These are phyloP conservation scores for Phragmatobia fuliginosa DNA, from an alignment of 2,888 invertebrate species.

Conservation along the genomic window DNA sequence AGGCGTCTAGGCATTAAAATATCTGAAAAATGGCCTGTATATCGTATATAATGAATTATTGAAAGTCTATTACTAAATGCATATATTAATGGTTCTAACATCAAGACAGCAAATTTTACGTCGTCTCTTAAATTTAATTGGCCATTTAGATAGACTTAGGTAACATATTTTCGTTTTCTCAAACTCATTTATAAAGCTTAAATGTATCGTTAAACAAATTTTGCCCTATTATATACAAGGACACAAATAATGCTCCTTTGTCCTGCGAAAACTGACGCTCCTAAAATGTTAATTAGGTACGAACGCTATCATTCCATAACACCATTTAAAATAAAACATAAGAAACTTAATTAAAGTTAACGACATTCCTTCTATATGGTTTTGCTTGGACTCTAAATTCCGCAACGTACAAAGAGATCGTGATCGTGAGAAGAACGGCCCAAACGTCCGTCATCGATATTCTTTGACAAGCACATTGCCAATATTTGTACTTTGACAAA, in stretches of 20 bases:
- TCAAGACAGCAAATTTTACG: too few relatives aligned
- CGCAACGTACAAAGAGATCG: neutral
- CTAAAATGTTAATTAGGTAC: neutral
- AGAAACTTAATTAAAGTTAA: neutral
- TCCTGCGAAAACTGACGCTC: neutral
- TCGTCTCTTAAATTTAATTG: too few relatives aligned
- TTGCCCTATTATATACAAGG: neutral
- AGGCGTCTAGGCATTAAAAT: too few relatives aligned
- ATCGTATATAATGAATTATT: too few relatives aligned
- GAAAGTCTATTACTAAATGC: too few relatives aligned
- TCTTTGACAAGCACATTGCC: neutral
- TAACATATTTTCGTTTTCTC: too few relatives aligned
- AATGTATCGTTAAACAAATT: neutral
- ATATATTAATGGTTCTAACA: too few relatives aligned
- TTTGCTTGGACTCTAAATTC: neutral
- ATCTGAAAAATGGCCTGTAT: too few relatives aligned
- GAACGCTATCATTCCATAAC: neutral
- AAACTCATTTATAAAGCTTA: neutral
- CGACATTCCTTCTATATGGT: neutral
- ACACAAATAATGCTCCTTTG: neutral
- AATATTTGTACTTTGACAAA: neutral
- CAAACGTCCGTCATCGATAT: neutral
- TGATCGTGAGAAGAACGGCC: neutral
- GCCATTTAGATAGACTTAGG: too few relatives aligned
- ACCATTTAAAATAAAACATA: neutral